Evolutionary conservation across 2,113 vertebrate species (phyloP), one percentile per base, ranked within the genome.

Genomic region (Atrichornis clamosus): DNA sequence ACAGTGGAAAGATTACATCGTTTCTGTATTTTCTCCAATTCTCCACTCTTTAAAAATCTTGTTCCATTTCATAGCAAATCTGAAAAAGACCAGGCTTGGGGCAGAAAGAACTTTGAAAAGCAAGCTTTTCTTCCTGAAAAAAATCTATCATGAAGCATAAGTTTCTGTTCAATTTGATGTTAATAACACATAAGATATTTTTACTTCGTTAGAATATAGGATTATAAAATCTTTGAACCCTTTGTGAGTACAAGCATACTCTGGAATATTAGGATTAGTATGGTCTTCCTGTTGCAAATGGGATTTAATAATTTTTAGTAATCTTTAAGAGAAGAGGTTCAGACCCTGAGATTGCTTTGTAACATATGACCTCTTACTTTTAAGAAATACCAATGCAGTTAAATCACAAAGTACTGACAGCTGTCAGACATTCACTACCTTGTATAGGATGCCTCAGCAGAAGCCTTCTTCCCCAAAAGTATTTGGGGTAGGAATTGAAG

Each of bases 191-290:
- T 77, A 87, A 83, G 85, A 83, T 89, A 46, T 90, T 94, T 93
- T 88, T 87, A 72, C 86, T 93, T 63, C 4, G 0, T 94, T 96
- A 79, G 83, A 92, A 90, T 96, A 80, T 89, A 91, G 70, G 60
- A 87, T 95, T 76, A 84, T 89, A 80, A 93, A 95, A 78, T 80
- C 84, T 95, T 60, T 89, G 87, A 97, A 79, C 68, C 39, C 58
- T 79, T 96, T 91, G 72, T 91, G 42, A 76, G 52, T 62, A 73
- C 49, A 56, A 93, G 39, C 33, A 32, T 85, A 46, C 15, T 49
- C 56, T 87, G 41, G 46, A 79, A 58, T 77, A 69, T 62, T 84
- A 87, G 49, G 70, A 42, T 59, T 47, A 21, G 10, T 24, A 42
- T 73, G 42, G 33, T 80, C 16, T 55, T 74, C 15, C 47, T 63